Conservation (phyloP, 1,140 invertebrate genomes). For the Drosophila yakuba region DNA sequence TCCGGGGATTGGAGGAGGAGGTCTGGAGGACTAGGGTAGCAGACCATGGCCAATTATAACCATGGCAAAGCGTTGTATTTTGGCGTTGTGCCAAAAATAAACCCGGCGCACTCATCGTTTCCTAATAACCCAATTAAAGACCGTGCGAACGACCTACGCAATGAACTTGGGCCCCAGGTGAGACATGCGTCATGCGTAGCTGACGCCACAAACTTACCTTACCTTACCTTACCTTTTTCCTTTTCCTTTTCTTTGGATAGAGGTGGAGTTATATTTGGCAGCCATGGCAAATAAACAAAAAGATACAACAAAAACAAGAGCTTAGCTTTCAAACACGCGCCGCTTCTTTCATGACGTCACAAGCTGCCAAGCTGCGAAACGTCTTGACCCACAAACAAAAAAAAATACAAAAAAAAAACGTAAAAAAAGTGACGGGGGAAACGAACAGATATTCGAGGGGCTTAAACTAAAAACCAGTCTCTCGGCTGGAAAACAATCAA, state of each 20-base stretch:
- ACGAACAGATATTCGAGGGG: background rate
- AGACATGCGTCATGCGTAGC: conserved; percentile 54
- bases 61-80: conserved; percentile 33
- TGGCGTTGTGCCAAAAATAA: conserved; percentile 35
- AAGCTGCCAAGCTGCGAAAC: conserved; percentile 22
- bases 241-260: no score
- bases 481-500: background rate
- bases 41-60: conserved; percentile 58
- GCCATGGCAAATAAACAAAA: background rate
- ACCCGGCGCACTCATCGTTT: conserved; percentile 57
- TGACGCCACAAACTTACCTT: conserved; percentile 39
- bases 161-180: conserved; percentile 35
- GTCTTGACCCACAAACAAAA: conserved; percentile 53
- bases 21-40: background rate
- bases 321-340: conserved; percentile 33
- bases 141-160: conserved; percentile 55
- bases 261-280: background rate
- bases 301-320: background rate
- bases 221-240: no score
- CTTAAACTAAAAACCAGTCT: conserved; percentile 9
- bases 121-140: conserved; percentile 79
- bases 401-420: no score
- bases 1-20: no score
- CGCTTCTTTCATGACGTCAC: conserved; percentile 60
- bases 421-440: background rate